Evolutionary conservation across 2,797 vertebrate genomes (phyloP).

Genomic region (Potorous gilbertii): DNA sequence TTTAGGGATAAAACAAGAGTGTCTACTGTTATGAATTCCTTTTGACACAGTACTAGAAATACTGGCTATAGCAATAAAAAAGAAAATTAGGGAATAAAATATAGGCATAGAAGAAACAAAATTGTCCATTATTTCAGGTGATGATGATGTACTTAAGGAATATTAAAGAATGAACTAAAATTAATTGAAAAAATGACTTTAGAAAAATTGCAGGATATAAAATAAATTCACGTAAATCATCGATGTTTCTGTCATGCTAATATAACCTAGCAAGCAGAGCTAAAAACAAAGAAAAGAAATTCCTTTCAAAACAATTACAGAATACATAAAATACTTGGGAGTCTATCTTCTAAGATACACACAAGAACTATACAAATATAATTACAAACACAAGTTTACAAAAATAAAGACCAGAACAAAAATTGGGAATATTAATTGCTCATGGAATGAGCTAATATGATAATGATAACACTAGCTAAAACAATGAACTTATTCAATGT

Average conservation of each 20-base stretch:
- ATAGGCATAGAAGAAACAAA: neutral
- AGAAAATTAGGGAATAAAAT: neutral
- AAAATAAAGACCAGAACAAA: neutral
- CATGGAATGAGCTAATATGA: neutral
- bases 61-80: neutral
- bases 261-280: neutral
- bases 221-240: neutral
- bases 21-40: neutral
- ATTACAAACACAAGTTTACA: neutral
- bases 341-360: neutral
- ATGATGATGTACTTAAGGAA: neutral
- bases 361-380: neutral
- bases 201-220: neutral
- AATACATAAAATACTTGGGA: neutral
- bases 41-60: neutral
- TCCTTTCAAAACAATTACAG: neutral
- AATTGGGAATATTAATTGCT: neutral
- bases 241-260: neutral
- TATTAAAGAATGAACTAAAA: conserved; percentile 1
- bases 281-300: neutral
- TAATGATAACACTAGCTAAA: neutral
- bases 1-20: neutral
- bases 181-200: neutral
- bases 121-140: neutral
- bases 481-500: neutral